Percentiles rank a stretch among this genome's conserved stretches.
phyloP scores from a whole-genome alignment of 2,113 vertebrate species.

The Machaerirhynchus nigripectus region DNA sequence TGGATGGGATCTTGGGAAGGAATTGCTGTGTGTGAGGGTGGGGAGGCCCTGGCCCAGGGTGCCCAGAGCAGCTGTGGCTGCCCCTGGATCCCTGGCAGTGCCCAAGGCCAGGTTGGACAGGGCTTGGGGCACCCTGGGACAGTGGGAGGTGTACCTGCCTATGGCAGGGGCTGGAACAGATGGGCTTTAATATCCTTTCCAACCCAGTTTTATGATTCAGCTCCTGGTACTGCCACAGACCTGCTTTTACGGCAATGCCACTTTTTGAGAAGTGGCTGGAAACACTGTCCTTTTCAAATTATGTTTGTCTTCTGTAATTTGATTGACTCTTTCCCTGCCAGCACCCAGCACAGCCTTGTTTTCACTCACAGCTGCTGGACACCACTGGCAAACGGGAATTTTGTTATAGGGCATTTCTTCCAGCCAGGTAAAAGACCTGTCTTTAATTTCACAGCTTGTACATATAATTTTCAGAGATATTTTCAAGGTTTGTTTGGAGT shows the following conservation, averaged over 20 bases:
- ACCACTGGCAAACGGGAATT: accelerated
- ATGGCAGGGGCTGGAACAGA: accelerated
- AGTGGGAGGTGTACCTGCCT: not conserved
- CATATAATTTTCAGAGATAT: not conserved
- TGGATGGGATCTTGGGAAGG: not conserved
- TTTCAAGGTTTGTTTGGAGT: not conserved
- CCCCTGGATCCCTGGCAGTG: not conserved
- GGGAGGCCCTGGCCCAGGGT: not conserved
- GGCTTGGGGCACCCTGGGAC: accelerated
- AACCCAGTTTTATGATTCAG: not conserved
- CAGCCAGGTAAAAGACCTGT: not conserved
- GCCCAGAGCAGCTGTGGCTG: not conserved
- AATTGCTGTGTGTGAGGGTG: not conserved
- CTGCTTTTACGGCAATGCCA: not conserved
- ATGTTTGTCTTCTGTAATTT: not conserved
- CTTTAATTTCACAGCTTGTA: not conserved
- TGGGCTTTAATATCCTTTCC: not conserved
- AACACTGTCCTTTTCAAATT: not conserved
- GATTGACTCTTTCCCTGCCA: not conserved
- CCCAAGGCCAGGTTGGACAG: accelerated
- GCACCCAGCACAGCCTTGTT: not conserved
- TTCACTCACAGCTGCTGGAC: not conserved
- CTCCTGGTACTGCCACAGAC: not conserved
- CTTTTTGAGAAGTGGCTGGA: not conserved
- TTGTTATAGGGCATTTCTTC: not conserved